Evolutionary conservation across 2,888 invertebrate genomes (phyloP).

Genomic region (Imbricaverruca yamaguchii): DNA sequence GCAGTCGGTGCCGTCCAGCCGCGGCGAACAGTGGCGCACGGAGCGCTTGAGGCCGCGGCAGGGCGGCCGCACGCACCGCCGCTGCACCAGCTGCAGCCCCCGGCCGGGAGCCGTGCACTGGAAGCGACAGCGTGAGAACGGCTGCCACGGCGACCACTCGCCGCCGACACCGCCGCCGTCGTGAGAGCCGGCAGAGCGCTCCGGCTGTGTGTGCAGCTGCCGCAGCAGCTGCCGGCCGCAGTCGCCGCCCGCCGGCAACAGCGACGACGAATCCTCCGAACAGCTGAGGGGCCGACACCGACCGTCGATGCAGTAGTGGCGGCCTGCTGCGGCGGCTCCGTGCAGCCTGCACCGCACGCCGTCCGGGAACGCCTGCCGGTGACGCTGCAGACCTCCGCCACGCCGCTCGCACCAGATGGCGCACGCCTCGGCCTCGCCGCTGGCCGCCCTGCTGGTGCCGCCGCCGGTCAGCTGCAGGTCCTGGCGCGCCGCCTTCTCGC

Average conservation of each 20-base stretch:
- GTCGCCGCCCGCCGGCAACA: not conserved
- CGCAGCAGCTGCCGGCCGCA: not conserved
- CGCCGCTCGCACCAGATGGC: conserved; percentile 9
- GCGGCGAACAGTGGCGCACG: conserved; percentile 63
- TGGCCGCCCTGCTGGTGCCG: conserved; percentile 44
- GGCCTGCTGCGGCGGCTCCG: not conserved
- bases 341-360: conserved; percentile 9
- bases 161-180: not conserved
- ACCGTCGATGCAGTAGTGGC: conserved; percentile 4
- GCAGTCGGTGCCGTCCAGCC: conserved; percentile 45
- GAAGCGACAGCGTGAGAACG: conserved; percentile 63
- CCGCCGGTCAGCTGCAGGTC: conserved; percentile 67
- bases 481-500: conserved; percentile 62
- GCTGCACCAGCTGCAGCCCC: conserved; percentile 58
- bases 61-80: conserved; percentile 35
- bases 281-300: not conserved
- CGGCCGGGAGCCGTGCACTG: conserved; percentile 56
- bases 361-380: conserved; percentile 5
- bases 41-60: conserved; percentile 43
- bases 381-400: conserved; percentile 1
- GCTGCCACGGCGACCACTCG: conserved; percentile 47
- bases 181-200: too few relatives aligned
- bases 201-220: not conserved
- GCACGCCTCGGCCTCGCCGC: not conserved
- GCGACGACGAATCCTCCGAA: not conserved